phyloP scores from a whole-genome alignment of 2,113 vertebrate species.

The Notiomystis cincta region DNA sequence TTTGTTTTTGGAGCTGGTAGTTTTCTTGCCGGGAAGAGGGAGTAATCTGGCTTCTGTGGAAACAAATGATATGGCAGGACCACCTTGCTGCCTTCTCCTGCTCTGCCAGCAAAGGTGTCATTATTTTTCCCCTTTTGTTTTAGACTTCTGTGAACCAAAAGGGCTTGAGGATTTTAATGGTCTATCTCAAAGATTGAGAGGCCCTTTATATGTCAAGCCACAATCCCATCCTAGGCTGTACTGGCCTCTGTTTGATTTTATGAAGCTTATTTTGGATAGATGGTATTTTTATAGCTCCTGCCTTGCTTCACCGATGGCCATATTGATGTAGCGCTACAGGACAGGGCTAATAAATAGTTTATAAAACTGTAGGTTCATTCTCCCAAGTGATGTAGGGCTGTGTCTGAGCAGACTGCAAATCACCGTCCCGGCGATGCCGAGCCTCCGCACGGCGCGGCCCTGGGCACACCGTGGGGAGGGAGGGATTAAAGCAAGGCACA shows the following conservation, averaged over 20 bases:
- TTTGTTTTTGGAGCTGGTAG: neutral
- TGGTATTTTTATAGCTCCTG: slow-evolving; percentile 76
- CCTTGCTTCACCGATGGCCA: slow-evolving; percentile 73
- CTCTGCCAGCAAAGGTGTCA: slow-evolving; percentile 13
- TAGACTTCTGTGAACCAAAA: slow-evolving; percentile 69
- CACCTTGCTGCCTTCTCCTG: slow-evolving; percentile 4
- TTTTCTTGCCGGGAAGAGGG: neutral
- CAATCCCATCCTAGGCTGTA: slow-evolving; percentile 63
- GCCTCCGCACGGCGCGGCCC: fast-evolving
- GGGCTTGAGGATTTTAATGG: slow-evolving; percentile 73
- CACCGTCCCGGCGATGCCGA: neutral
- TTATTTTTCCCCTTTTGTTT: slow-evolving; percentile 68
- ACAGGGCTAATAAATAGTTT: slow-evolving; percentile 78
- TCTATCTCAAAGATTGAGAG: slow-evolving; percentile 75
- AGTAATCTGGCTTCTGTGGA: neutral
- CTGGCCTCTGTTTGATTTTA: slow-evolving; percentile 72
- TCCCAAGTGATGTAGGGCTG: slow-evolving; percentile 61
- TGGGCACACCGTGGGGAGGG: neutral
- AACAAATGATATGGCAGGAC: neutral
- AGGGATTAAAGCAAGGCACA: neutral
- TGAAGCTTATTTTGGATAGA: slow-evolving; percentile 74
- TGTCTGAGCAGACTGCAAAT: slow-evolving; percentile 53
- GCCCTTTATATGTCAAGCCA: slow-evolving; percentile 67
- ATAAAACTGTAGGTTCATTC: slow-evolving; percentile 73
- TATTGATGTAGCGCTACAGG: slow-evolving; percentile 72